These are phyloP conservation scores for Drosophila suboccidentalis DNA, from an alignment of 2,888 invertebrate genomes.

Conservation along the genomic window DNA sequence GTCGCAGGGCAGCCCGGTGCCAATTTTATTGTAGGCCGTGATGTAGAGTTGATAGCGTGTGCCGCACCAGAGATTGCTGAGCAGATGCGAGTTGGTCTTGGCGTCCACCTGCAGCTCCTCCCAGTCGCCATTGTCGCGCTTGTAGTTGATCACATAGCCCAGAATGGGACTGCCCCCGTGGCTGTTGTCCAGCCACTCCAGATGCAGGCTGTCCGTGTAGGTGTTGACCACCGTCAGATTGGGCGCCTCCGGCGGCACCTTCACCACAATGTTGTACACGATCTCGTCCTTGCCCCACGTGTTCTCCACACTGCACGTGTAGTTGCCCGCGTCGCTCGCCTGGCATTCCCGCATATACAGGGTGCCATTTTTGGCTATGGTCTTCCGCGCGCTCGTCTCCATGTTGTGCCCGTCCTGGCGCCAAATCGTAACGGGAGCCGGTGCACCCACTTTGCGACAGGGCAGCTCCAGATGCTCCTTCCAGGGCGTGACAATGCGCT, in stretches of 20 bases:
- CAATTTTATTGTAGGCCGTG: slow-evolving; percentile 95
- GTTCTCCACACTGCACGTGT: slow-evolving; percentile 95
- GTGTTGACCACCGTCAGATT: slow-evolving; percentile 92
- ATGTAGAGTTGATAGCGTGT: slow-evolving; percentile 95
- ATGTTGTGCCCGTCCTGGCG: slow-evolving; percentile 91
- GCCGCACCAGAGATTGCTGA: slow-evolving; percentile 94
- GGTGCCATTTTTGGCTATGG: slow-evolving; percentile 90
- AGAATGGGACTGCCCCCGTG: slow-evolving; percentile 93
- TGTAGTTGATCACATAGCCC: slow-evolving; percentile 96
- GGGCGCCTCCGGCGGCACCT: slow-evolving; percentile 95
- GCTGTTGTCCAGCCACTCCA: slow-evolving; percentile 93
- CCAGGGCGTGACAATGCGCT: slow-evolving; percentile 93
- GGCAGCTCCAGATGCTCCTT: slow-evolving; percentile 93
- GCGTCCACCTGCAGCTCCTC: slow-evolving; percentile 95
- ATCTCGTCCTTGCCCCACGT: slow-evolving; percentile 93
- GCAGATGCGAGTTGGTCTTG: slow-evolving; percentile 91
- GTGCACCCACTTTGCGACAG: slow-evolving; percentile 94
- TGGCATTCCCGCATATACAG: slow-evolving; percentile 91
- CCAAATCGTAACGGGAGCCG: slow-evolving; percentile 92
- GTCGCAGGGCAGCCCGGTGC: slow-evolving; percentile 95
- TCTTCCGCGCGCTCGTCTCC: slow-evolving; percentile 90
- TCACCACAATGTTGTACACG: slow-evolving; percentile 89
- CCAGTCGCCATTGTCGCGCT: slow-evolving; percentile 96
- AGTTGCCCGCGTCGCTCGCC: slow-evolving; percentile 94
- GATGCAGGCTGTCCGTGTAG: slow-evolving; percentile 92